These are phyloP conservation scores for Megalopta genalis DNA, from an alignment of 1,140 invertebrate species.

Conservation along the genomic window DNA sequence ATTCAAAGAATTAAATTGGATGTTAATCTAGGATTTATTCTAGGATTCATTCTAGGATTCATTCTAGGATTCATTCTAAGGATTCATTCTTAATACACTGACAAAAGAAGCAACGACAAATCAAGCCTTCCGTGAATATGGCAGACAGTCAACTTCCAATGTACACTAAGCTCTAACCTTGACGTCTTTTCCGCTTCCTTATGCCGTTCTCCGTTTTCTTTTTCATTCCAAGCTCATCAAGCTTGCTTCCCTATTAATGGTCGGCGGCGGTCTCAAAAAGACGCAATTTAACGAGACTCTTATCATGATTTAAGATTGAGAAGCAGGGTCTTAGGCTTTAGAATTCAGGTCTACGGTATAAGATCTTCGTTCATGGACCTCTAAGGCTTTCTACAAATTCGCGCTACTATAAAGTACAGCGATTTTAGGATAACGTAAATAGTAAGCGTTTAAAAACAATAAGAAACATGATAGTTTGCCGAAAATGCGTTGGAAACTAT, in stretches of 20 bases:
- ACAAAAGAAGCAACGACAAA: not conserved
- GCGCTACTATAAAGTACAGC: too few species aligned
- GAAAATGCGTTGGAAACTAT: too few species aligned
- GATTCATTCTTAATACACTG: too few species aligned
- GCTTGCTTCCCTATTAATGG: conserved; percentile 77
- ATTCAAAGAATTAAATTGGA: too few species aligned
- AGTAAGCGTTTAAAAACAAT: too few species aligned
- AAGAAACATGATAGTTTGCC: too few species aligned
- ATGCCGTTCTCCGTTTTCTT: conserved; percentile 28
- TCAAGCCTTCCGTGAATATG: not conserved
- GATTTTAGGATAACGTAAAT: too few species aligned
- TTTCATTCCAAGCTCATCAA: conserved; percentile 65
- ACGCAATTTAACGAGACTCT: conserved; percentile 55
- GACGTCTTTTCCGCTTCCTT: conserved; percentile 6
- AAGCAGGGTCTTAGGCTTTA: not conserved
- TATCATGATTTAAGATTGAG: conserved; percentile 23
- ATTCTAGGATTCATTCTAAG: too few species aligned
- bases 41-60: too few species aligned
- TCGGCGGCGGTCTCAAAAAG: conserved; percentile 49
- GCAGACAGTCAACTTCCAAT: not conserved
- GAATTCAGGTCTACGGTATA: not conserved
- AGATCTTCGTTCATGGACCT: not conserved
- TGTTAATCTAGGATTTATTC: too few species aligned
- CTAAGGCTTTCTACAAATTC: not conserved
- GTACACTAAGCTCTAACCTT: not conserved